phyloP scores from a whole-genome alignment of 2,888 invertebrate genomes.

The Notocelia uddmanniana region DNA sequence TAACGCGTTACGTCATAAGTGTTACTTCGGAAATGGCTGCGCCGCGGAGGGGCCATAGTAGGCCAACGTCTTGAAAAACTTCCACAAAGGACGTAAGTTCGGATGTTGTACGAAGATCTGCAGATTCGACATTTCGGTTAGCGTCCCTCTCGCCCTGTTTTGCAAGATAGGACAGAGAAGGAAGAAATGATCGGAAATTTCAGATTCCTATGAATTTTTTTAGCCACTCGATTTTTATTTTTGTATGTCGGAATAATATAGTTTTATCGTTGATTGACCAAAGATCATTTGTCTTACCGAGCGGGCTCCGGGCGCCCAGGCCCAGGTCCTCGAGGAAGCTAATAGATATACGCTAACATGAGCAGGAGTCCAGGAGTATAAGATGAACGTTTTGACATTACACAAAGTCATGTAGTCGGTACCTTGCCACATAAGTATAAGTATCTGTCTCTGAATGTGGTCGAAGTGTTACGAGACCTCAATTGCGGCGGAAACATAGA shows the following conservation, averaged over 20 bases:
- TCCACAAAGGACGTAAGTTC: not conserved
- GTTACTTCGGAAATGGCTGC: slow-evolving; percentile 35
- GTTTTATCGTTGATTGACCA: not conserved
- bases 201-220: not conserved
- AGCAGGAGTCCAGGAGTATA: not conserved
- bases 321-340: no score
- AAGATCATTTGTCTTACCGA: not conserved
- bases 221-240: not conserved
- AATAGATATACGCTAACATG: not conserved
- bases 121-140: not conserved
- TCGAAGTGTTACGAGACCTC: slow-evolving; percentile 22
- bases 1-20: slow-evolving; percentile 38
- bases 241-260: no score
- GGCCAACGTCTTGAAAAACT: not conserved
- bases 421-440: not conserved
- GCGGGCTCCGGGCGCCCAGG: not conserved
- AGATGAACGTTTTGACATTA: not conserved
- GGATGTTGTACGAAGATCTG: not conserved
- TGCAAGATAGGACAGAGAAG: not conserved
- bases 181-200: not conserved
- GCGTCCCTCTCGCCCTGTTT: not conserved
- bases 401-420: not conserved
- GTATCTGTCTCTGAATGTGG: slow-evolving; percentile 14
- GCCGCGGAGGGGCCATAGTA: slow-evolving; percentile 9
- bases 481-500: slow-evolving; percentile 2